phyloP scores from a whole-genome alignment of 2,113 vertebrate species.

The Lipophrys pholis region DNA sequence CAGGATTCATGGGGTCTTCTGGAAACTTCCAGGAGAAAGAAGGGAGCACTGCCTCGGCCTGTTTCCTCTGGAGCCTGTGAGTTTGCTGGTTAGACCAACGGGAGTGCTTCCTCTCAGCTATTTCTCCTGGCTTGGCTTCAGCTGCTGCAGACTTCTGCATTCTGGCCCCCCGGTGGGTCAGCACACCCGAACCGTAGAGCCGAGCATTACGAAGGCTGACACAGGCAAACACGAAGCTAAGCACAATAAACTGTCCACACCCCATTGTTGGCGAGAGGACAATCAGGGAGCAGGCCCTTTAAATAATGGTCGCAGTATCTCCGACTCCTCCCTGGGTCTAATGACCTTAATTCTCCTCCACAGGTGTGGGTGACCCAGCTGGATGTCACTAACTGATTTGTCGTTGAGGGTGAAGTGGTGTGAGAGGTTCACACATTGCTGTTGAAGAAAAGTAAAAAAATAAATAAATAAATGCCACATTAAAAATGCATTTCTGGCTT shows the following conservation, averaged over 20 bases:
- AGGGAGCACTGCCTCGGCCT: fast-evolving
- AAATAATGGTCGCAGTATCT: neutral
- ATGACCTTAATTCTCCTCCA: conserved; percentile 32
- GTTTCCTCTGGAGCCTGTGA: neutral
- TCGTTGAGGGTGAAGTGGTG: neutral
- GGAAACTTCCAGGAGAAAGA: conserved; percentile 46
- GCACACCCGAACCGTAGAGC: neutral
- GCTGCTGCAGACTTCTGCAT: neutral
- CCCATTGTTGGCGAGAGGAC: conserved; percentile 30
- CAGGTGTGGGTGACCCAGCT: conserved; percentile 41
- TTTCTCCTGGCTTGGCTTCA: neutral
- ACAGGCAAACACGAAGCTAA: conserved; percentile 14
- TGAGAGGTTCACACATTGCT: no score
- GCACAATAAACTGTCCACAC: conserved; percentile 7
- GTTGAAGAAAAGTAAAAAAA: no score
- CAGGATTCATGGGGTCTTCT: neutral
- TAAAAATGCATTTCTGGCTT: no score
- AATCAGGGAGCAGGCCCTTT: neutral
- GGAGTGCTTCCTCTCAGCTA: conserved; percentile 17
- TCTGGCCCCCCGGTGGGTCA: neutral
- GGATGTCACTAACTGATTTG: conserved; percentile 12
- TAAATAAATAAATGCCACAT: no score
- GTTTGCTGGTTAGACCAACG: neutral
- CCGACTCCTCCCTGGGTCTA: conserved; percentile 29
- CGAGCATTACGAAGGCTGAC: conserved; percentile 9